Evolutionary conservation across 2,888 invertebrate genomes (phyloP), one percentile per base, ranked within the genome.

Genomic region (Amiota minor): DNA sequence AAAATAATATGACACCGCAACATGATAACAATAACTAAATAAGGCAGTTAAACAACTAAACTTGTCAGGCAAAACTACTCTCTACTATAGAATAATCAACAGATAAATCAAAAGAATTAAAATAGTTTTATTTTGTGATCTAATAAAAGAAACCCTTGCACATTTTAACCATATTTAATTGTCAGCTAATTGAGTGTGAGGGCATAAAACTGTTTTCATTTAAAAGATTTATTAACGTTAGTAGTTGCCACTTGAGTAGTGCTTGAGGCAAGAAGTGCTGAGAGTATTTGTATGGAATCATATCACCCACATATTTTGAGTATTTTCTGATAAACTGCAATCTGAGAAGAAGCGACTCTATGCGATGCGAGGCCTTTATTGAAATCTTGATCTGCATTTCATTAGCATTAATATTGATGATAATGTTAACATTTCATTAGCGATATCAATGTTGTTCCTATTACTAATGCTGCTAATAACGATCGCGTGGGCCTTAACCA

Each of bases 181-280:
- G 35, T 35, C 35, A 35, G 2, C 20, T 59, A 59, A 59, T 59
- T 59, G 16, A 11, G 20, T 11, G 16, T 16, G 8, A 59, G 20
- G 18, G 20, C 16, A 59, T 59, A 20, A 59, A 59, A 16, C 59
- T 18, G 59, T 59, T 20, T 59, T 18, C 20, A 18, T 16, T 1
- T 53, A 14, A 53, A 16, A 14, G 53, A 77, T 82, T 83, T 80
- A 85, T 85, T 78, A 77, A 80, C 72, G 35, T 81, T 79, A 83
- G 84, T 83, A 83, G 81, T 79, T 79, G 85, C 82, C 80, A 81
- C 79, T 85, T 81, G 79, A 81, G 81, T 75, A 77, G 77, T 76
- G 35, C 35, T 6, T 35, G 35, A 35, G 35, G 35, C 35, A 6
- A 35, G 35, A 35, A 35, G 2, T 35, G 35, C 35, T 35, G 35